Percentiles rank a stretch among this genome's conserved stretches.
Conservation (phyloP, 2,797 vertebrate genomes). For the Notoglanidium macrostoma region DNA sequence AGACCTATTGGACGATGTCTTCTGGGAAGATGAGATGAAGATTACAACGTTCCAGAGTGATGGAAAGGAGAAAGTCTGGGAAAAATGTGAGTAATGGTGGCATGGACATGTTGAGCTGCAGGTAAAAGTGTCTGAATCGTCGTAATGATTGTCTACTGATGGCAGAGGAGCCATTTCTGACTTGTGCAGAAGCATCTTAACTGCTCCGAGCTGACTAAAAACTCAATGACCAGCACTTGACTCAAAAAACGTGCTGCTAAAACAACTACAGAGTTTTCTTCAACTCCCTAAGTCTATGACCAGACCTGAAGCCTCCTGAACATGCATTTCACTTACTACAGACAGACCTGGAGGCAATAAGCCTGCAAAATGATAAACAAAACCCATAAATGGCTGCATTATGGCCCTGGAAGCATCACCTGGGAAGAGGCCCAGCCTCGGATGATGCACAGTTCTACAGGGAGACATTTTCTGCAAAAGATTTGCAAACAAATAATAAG, state of each 20-base stretch:
- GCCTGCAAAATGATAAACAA: background rate
- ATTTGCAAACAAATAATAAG: background rate
- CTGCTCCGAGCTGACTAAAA: background rate
- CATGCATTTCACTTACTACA: conserved; percentile 1
- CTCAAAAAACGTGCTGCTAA: conserved; percentile 21
- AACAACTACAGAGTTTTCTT: background rate
- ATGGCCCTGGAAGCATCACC: background rate
- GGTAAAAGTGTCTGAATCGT: background rate
- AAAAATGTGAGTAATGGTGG: background rate
- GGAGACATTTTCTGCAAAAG: background rate
- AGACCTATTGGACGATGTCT: background rate
- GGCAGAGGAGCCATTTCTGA: conserved; percentile 23
- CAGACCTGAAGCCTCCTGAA: background rate
- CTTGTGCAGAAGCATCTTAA: conserved; percentile 8
- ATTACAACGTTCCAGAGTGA: background rate
- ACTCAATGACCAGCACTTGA: background rate
- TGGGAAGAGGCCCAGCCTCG: background rate
- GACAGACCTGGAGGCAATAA: conserved; percentile 1
- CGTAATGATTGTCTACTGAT: conserved; percentile 11
- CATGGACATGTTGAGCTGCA: conserved; percentile 8
- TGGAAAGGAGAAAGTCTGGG: background rate
- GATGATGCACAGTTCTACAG: background rate
- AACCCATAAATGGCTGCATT: conserved; percentile 1
- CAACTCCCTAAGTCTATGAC: background rate
- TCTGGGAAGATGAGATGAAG: background rate